Evolutionary conservation across 2,888 invertebrate genomes (phyloP).

Genomic region (Andrena camellia): DNA sequence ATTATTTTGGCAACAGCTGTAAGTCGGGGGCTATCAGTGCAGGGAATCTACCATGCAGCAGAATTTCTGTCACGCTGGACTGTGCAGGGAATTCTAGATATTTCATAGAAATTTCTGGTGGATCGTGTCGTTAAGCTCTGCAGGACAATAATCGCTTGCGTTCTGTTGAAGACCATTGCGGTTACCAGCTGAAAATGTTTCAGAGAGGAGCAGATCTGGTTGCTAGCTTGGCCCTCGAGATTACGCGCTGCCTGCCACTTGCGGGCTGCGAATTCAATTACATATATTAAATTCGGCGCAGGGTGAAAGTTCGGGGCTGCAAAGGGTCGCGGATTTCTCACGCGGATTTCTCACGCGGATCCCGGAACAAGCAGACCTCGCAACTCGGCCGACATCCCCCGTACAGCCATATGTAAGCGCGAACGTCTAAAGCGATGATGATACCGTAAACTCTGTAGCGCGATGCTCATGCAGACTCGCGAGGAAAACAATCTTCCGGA

Average conservation of each 20-base stretch:
- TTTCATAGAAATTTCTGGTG: constrained; percentile 22
- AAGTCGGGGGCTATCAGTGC: neutral
- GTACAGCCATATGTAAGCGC: constrained; percentile 44
- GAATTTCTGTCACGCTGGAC: neutral
- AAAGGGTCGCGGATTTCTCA: constrained; percentile 33
- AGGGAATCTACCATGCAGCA: neutral
- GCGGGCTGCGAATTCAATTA: constrained; percentile 66
- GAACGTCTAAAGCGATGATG: constrained; percentile 48
- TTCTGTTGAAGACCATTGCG: constrained; percentile 34
- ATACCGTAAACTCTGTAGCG: constrained; percentile 21
- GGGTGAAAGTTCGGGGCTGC: constrained; percentile 42
- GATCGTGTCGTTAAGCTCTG: constrained; percentile 31
- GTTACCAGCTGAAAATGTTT: constrained; percentile 16
- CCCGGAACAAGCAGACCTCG: constrained; percentile 48
- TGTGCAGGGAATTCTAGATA: constrained; percentile 15
- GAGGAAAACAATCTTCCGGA: constrained; percentile 45
- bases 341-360: constrained; percentile 42
- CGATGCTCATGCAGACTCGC: neutral
- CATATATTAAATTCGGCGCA: constrained; percentile 54
- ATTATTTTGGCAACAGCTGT: constrained; percentile 1
- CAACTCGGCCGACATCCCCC: constrained; percentile 36
- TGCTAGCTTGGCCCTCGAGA: constrained; percentile 49
- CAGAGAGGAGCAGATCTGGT: constrained; percentile 8
- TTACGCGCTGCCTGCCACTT: constrained; percentile 59
- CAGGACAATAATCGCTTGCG: constrained; percentile 37